Evolutionary conservation across 2,113 vertebrate genomes (phyloP).

Genomic region (Manacus vitellinus): DNA sequence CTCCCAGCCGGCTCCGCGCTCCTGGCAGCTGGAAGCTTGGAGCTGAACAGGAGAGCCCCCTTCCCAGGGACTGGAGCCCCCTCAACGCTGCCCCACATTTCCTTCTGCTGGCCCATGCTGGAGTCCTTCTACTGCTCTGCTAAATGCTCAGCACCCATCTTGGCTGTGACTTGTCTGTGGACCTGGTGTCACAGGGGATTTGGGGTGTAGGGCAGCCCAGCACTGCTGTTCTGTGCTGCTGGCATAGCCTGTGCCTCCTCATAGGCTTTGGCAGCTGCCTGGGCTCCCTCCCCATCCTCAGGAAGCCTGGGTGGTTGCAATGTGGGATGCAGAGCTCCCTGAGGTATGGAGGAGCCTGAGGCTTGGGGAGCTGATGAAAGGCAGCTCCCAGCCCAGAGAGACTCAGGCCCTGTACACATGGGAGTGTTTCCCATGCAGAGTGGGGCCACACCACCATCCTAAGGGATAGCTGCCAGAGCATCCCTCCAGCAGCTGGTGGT

Average conservation of each 20-base stretch:
- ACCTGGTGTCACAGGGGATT: neutral
- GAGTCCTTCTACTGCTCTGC: neutral
- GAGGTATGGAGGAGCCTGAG: neutral
- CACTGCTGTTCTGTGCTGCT: neutral
- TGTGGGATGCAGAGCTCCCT: rapidly evolving
- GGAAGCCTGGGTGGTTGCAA: neutral
- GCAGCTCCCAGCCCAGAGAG: rapidly evolving
- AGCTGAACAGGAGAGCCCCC: neutral
- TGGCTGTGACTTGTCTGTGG: rapidly evolving
- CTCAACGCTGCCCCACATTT: neutral
- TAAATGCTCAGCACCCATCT: rapidly evolving
- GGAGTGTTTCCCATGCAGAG: neutral
- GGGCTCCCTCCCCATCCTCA: neutral
- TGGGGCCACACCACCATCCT: rapidly evolving
- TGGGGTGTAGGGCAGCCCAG: neutral
- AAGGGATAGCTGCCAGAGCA: neutral
- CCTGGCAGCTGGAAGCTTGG: neutral
- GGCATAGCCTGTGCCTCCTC: rapidly evolving
- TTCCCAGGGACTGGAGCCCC: too few relatives aligned
- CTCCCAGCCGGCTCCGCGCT: rapidly evolving
- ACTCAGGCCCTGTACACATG: rapidly evolving
- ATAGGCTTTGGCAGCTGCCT: neutral
- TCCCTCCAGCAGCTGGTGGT: neutral
- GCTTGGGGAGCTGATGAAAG: neutral
- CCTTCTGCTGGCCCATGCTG: rapidly evolving